Evolutionary conservation across 2,888 invertebrate genomes (phyloP), one percentile per base, ranked within the genome.

Genomic region (Halocaridina rubra): DNA sequence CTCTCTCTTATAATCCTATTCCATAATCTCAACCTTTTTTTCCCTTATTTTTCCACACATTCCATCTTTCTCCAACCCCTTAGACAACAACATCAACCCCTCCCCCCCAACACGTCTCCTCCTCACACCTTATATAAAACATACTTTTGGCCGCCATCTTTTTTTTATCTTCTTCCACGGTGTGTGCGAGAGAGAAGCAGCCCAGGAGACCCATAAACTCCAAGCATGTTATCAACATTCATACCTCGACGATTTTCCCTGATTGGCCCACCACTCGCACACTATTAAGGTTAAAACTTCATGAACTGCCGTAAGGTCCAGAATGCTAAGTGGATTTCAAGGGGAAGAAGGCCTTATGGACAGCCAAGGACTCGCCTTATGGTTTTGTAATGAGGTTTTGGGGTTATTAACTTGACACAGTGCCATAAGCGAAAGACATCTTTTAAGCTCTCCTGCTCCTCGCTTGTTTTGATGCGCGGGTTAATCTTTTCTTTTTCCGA

Each of bases 241-340:
- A 80, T 80, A 80, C 80, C 27, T 8, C 59, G 71, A 69, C 32
- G 32, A 80, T 80, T 72, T 71, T 71, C 57, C 57, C 3, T 53
- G 72, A 80, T 80, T 80, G 80, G 72, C 59, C 53, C 80, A 22
- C 33, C 32, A 61, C 71, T n/a, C 24, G 33, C 33, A 39, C 5
- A 16, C 80, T 53, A 59, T 80, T 80, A 80, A 19, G 71, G 59
- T 80, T 80, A 80, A 80, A 80, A 71, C 80, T 80, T 80, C 67
- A 72, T 80, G 72, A 80, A 59, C 46, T 10, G 1, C 46, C 46
- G 46, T 46, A 46, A 46, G 46, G 46, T 13, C 46, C 46, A 46
- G 46, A 46, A 46, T 46, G 46, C 46, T 46, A 2, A 13, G 16
- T 2, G 46, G 16, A 16, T 10, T 16, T 16, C 46, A 46, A 19